A percentile compares a stretch with the other conserved stretches of the same genome.
Conservation (phyloP, 2,797 vertebrate genomes). For the Sebastes flavidus region DNA sequence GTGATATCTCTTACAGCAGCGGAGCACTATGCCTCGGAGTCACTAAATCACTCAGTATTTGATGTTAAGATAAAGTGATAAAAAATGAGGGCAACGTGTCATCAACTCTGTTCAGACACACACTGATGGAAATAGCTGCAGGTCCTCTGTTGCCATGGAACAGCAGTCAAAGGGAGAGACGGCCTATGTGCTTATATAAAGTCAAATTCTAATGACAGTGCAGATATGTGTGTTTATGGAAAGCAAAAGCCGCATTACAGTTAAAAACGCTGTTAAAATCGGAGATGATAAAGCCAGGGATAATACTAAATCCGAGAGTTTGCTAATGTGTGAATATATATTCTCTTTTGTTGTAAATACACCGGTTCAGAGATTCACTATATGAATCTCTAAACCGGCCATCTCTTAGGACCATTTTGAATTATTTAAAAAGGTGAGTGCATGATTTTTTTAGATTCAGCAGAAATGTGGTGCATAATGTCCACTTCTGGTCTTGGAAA, state of each 20-base stretch:
- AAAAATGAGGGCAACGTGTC: conserved; percentile 16
- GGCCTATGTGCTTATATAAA: background rate
- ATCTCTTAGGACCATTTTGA: conserved; percentile 30
- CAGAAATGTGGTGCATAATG: conserved; percentile 34
- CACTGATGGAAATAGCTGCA: conserved; percentile 25
- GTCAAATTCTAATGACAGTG: background rate
- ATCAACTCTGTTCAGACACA: background rate
- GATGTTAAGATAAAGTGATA: background rate
- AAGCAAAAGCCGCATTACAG: background rate
- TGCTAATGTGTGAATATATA: background rate
- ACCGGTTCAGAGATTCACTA: background rate
- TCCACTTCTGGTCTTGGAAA: conserved; percentile 9
- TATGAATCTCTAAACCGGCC: background rate
- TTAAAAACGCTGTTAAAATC: background rate
- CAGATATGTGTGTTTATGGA: background rate
- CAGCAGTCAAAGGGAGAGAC: background rate
- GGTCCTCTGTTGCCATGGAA: conserved; percentile 43
- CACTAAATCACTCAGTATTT: conserved; percentile 9
- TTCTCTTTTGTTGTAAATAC: background rate
- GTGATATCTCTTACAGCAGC: conserved; percentile 66
- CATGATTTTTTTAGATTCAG: conserved; percentile 32
- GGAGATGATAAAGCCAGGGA: background rate
- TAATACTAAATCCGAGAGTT: background rate
- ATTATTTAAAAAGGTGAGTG: conserved; percentile 55
- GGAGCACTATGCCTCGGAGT: conserved; percentile 6